Evolutionary conservation across 2,113 vertebrate genomes (phyloP), one percentile per base, ranked within the genome.

Genomic region (Ciconia maguari): DNA sequence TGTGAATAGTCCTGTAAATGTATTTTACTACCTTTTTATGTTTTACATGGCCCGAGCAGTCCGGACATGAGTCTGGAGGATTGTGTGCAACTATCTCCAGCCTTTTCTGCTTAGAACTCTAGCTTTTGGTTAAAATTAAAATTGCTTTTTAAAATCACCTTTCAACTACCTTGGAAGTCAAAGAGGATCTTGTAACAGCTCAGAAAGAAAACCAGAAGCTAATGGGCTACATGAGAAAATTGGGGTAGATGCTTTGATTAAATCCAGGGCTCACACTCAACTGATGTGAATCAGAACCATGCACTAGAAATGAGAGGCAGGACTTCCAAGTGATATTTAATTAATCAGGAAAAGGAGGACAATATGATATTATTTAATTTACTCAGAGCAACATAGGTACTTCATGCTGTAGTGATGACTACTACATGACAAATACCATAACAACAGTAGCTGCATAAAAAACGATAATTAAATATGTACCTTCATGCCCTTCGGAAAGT

Each of bases 291-390:
- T 92, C 93, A 94, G 94, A 98, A 96, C 72, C 77, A 93, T 32
- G 71, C 84, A 83, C 83, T 34, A 71, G 81, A 96, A 97, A 95
- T 52, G 79, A 91, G 66, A 92, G 55, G 66, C 58, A 77, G 72
- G 69, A 85, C 94, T 95, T 95, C 92, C 81, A 90, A 95, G 44
- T 94, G 52, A 24, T 85, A 82, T 88, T 92, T 97, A 98, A 97
- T 96, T 97, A 96, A 92, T 62, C 32, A 84, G 69, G 54, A 91
- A 83, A 96, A 95, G 93, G 83, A 93, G 55, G 34, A 92, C 66
- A 83, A 41, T 34, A n/a, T 62, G 83, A 62, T 42, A 49, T 92
- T 55, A 54, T 36, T 66, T 93, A 46, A 66, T 93, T 95, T 79
- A 64, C n/a, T 62, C 48, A 61, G 48, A 58, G n/a, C 18, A 83